phyloP scores from a whole-genome alignment of 2,888 invertebrate species.

The Conomelus anceps region DNA sequence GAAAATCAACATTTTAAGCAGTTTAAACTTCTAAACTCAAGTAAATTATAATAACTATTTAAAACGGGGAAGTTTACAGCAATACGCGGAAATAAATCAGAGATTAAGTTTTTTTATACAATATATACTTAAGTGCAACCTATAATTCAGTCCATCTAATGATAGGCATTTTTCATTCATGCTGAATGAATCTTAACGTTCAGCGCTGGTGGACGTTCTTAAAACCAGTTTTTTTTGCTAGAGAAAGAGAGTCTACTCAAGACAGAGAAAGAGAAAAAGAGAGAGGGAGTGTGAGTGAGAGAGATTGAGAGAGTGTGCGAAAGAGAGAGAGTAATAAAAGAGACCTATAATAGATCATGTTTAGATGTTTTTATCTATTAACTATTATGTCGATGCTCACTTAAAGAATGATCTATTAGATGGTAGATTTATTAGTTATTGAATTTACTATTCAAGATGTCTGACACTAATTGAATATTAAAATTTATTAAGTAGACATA shows the following conservation, averaged over 20 bases:
- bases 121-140: neutral
- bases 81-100: neutral
- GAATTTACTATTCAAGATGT: neutral
- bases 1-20: neutral
- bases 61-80: neutral
- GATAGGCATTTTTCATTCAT: neutral
- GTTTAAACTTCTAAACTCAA: neutral
- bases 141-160: neutral
- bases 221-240: neutral
- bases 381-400: neutral
- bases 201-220: no score
- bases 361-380: no score
- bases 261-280: neutral
- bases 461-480: no score
- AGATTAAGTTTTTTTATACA: neutral
- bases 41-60: neutral
- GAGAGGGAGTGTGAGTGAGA: no score
- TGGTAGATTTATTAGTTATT: neutral
- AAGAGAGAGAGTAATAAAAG: neutral
- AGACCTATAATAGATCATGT: neutral
- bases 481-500: no score
- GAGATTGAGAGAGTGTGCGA: neutral
- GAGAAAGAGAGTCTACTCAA: neutral
- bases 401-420: neutral
- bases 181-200: neutral